Evolutionary conservation across 2,797 vertebrate genomes (phyloP).

Genomic region (Passerculus sandwichensis): DNA sequence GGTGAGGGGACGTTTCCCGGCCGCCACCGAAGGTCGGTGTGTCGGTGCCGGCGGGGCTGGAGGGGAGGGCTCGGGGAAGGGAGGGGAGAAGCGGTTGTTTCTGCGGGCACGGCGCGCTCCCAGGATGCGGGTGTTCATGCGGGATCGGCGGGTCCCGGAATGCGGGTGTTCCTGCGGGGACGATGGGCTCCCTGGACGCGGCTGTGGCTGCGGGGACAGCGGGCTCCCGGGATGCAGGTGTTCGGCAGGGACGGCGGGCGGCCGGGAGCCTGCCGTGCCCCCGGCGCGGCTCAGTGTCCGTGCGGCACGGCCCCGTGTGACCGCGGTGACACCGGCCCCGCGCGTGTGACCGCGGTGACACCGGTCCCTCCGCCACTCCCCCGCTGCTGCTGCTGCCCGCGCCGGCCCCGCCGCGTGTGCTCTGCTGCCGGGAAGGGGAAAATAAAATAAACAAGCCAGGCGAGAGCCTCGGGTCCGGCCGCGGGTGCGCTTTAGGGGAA

Average conservation of each 20-base stretch:
- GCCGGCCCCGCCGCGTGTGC: not conserved
- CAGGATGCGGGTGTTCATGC: not conserved
- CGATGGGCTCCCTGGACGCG: not conserved
- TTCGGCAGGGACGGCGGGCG: not conserved
- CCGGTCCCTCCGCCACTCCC: not conserved
- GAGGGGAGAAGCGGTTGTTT: not conserved
- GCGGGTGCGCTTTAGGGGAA: not conserved
- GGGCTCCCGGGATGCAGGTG: not conserved
- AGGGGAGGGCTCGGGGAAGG: not conserved
- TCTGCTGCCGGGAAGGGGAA: not conserved
- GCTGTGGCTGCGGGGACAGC: not conserved
- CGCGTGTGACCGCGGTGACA: not conserved
- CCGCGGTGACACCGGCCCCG: not conserved
- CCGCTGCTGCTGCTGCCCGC: not conserved
- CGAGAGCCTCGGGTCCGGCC: not conserved
- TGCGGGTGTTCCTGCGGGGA: not conserved
- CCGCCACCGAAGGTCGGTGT: conserved; percentile 2
- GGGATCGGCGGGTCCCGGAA: not conserved
- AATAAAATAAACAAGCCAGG: not conserved
- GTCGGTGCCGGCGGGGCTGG: not conserved
- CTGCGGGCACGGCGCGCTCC: not conserved
- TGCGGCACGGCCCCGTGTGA: not conserved
- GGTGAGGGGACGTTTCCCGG: not conserved
- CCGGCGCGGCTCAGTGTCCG: not conserved
- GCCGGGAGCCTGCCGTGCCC: not conserved